Conservation (phyloP, 2,113 vertebrate genomes). For the Alexandromys fortis region DNA sequence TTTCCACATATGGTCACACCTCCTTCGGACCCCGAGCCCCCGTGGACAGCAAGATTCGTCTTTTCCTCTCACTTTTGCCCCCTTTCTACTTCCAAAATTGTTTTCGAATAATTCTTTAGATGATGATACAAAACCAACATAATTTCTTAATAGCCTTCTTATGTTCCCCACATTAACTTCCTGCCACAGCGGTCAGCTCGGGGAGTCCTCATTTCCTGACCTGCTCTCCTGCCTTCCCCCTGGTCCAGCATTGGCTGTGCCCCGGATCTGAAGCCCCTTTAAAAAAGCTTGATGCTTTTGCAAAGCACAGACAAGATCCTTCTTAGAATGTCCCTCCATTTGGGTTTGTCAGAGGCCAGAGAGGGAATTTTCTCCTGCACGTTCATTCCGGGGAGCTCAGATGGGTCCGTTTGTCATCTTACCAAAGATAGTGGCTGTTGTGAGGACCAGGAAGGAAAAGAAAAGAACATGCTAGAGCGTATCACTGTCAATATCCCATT, state of each 20-base stretch:
- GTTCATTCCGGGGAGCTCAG: neutral
- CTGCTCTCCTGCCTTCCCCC: neutral
- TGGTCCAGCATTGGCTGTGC: neutral
- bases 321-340: neutral
- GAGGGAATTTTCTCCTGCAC: neutral
- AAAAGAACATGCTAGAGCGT: neutral
- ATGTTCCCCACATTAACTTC: neutral
- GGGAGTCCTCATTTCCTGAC: neutral
- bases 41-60: neutral
- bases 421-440: neutral
- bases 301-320: neutral
- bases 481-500: neutral
- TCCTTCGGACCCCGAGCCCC: neutral
- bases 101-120: conserved; percentile 27
- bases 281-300: neutral
- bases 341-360: neutral
- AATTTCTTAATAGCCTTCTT: neutral
- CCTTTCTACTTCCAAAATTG: neutral
- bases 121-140: neutral
- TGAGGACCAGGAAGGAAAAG: neutral
- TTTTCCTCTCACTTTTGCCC: neutral
- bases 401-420: neutral
- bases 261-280: neutral
- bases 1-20: neutral
- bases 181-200: neutral